phyloP scores from a whole-genome alignment of 2,113 vertebrate species.

The Numida meleagris region DNA sequence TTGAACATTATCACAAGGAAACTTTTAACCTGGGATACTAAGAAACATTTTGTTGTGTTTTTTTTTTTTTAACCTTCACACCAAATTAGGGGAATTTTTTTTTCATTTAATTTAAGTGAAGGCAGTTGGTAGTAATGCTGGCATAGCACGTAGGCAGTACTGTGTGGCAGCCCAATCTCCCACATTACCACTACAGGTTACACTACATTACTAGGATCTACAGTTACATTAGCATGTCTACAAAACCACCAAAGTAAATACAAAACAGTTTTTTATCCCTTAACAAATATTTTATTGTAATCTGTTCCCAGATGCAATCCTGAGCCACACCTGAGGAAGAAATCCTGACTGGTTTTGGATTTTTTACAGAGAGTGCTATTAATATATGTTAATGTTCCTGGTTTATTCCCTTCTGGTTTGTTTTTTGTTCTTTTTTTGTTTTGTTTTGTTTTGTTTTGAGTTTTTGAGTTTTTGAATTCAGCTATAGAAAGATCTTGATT shows the following conservation, averaged over 20 bases:
- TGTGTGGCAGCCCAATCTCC: background rate
- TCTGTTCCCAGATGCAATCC: background rate
- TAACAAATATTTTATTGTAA: background rate
- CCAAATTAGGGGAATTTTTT: background rate
- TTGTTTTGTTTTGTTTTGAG: too few species aligned
- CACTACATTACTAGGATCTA: background rate
- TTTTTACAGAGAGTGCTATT: background rate
- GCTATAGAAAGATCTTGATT: background rate
- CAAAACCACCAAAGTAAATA: background rate
- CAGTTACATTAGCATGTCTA: background rate
- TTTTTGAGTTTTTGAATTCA: background rate
- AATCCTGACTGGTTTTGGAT: background rate
- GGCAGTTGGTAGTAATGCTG: background rate
- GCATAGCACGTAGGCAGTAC: background rate
- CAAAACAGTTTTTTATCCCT: background rate
- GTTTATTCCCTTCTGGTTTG: background rate
- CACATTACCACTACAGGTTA: background rate
- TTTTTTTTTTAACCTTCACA: background rate
- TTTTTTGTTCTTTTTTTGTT: too few species aligned
- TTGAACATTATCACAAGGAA: background rate
- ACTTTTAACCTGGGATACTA: background rate
- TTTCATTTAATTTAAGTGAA: background rate
- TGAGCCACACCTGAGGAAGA: background rate
- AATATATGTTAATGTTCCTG: background rate
- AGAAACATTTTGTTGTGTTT: background rate